Evolutionary conservation across 2,797 vertebrate genomes (phyloP), one percentile per base, ranked within the genome.

Genomic region (Eupleurogrammus muticus): DNA sequence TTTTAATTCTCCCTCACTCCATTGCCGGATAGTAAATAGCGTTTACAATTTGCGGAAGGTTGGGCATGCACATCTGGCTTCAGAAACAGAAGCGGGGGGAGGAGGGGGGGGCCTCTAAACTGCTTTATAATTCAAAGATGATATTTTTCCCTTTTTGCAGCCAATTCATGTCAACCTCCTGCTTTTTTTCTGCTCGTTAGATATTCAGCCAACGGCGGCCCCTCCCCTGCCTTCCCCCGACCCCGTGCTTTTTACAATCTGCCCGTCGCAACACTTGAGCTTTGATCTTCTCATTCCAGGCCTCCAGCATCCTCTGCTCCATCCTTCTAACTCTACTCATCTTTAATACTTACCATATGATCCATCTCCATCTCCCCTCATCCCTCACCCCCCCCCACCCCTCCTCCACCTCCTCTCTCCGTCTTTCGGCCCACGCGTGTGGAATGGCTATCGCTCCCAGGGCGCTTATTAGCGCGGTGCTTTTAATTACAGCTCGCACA

Each of bases 401-500:
- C 48, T 57, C 56, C 61, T 54, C 76, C 71, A 52, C 54, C 77
- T 55, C 76, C 48, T 54, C 54, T 58, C 63, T 69, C 51, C 40
- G 46, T 17, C 17, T 8, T 52, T 60, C 72, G 69, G 60, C 73
- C 78, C 70, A 38, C 11, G 44, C 54, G 69, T 50, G 55, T 66
- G 35, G 35, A 86, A 80, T 76, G 70, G 78, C 71, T 79, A 86
- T 88, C 66, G 66, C 87, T 82, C 91, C 89, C 90, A 17, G 19
- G 84, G 81, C 74, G 36, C 83, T 90, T 89, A 91, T 91, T 92
- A 89, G 80, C 17, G 71, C 71, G 46, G 52, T 71, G 50, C 83
- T 86, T 90, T 92, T 94, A 93, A 94, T 95, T 93, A 94, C 92
- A 85, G 83, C 84, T 87, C 89, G 80, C 80, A 71, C 80, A 90